Percentiles rank a stretch among this genome's conserved stretches.
Evolutionary conservation across 2,888 invertebrate species (phyloP).

Genomic region (Cistogaster globosa): DNA sequence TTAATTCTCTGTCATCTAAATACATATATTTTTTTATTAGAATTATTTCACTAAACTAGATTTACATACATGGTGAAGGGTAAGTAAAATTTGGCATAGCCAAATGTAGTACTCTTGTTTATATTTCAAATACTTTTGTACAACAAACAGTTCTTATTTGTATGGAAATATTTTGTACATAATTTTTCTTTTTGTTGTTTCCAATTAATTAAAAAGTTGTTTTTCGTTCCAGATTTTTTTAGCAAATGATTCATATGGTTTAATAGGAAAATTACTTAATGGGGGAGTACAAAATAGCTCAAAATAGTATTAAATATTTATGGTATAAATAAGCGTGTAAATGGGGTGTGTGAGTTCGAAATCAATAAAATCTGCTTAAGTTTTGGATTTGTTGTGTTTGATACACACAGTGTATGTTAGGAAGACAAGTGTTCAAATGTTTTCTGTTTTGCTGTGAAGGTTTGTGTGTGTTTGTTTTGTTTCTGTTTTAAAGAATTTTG

Average conservation of each 20-base stretch:
- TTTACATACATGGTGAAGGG: no score
- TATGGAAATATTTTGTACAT: background rate
- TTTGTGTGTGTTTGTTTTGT: background rate
- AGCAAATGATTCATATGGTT: constrained; percentile 53
- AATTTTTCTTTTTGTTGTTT: constrained; percentile 3
- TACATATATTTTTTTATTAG: no score
- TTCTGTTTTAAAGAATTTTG: constrained; percentile 16
- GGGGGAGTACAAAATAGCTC: constrained; percentile 27
- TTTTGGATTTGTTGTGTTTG: constrained; percentile 10
- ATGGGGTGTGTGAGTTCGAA: constrained; percentile 27
- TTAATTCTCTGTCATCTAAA: no score
- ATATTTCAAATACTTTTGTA: constrained; percentile 39
- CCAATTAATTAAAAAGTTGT: constrained; percentile 63
- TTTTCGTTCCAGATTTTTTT: constrained; percentile 38
- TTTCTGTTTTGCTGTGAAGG: no score
- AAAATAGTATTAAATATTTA: background rate
- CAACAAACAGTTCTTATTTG: background rate
- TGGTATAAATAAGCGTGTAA: background rate
- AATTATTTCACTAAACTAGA: no score
- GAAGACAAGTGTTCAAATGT: constrained; percentile 18
- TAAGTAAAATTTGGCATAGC: no score
- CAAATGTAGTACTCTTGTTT: no score
- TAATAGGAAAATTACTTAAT: constrained; percentile 53
- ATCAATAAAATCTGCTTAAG: constrained; percentile 20
- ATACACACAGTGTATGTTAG: background rate